Conservation (phyloP, 2,797 vertebrate genomes). For the Chelonia mydas region DNA sequence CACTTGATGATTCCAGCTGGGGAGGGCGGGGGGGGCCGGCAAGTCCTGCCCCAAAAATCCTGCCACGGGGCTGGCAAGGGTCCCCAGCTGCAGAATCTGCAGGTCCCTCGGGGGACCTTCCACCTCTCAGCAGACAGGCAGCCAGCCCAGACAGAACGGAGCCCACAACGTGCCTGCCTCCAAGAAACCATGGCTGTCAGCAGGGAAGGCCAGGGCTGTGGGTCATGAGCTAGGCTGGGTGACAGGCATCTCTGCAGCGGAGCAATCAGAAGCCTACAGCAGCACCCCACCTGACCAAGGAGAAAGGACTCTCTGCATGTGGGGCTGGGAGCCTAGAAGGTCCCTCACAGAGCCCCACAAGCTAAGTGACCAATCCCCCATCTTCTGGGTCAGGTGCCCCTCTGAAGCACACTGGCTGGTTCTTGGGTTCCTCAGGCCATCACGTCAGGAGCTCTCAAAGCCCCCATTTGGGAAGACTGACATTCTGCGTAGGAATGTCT, state of each 20-base stretch:
- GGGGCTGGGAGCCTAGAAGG: not conserved
- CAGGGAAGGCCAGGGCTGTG: not conserved
- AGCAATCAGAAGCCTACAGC: not conserved
- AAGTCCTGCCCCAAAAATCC: not conserved
- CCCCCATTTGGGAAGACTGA: not conserved
- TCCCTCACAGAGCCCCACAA: not conserved
- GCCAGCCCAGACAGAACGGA: not conserved
- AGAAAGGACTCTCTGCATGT: no score
- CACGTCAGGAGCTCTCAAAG: not conserved
- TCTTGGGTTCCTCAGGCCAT: not conserved
- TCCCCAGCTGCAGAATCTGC: not conserved
- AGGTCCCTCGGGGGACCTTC: not conserved
- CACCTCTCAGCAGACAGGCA: not conserved
- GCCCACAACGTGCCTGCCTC: not conserved
- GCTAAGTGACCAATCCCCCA: not conserved
- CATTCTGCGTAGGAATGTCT: not conserved
- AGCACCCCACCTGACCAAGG: no score
- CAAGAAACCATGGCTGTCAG: not conserved
- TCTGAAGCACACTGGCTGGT: not conserved
- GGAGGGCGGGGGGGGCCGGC: rapidly evolving
- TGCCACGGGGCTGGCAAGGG: not conserved
- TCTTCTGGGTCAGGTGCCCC: not conserved
- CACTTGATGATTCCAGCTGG: not conserved
- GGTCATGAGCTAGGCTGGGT: not conserved
- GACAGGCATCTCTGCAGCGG: not conserved